These are phyloP conservation scores for Pinna nobilis DNA, from an alignment of 1,140 invertebrate species.

Conservation along the genomic window DNA sequence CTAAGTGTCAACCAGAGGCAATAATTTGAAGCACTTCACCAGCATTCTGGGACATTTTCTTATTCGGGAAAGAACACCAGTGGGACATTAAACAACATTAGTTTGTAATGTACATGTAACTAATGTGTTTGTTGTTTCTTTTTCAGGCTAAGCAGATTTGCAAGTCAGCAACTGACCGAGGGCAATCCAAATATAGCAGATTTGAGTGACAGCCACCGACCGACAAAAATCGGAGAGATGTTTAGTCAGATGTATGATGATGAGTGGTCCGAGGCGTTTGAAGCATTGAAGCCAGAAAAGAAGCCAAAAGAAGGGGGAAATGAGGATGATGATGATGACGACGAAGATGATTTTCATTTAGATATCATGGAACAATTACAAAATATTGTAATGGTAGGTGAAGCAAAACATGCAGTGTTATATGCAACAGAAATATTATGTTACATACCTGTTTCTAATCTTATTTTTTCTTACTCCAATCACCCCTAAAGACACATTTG, in stretches of 20 bases:
- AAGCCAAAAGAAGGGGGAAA: neutral
- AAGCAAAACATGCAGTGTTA: too few relatives aligned
- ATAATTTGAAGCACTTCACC: too few relatives aligned
- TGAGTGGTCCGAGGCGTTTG: conserved; percentile 41
- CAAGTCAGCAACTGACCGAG: conserved; percentile 29
- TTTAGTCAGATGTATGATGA: conserved; percentile 35
- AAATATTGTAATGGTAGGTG: conserved; percentile 8
- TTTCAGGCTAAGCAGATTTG: conserved; percentile 34
- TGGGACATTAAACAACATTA: too few relatives aligned
- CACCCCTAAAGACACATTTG: too few relatives aligned
- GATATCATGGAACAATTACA: conserved; percentile 2
- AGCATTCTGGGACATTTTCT: too few relatives aligned
- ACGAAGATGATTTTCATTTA: conserved; percentile 1
- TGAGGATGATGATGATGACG: conserved; percentile 14
- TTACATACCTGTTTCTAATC: too few relatives aligned
- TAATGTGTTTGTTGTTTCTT: too few relatives aligned
- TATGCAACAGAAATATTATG: too few relatives aligned
- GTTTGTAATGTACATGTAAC: too few relatives aligned
- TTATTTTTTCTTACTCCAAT: too few relatives aligned
- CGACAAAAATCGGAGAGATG: conserved; percentile 29
- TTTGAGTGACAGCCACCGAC: conserved; percentile 35
- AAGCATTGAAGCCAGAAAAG: conserved; percentile 5
- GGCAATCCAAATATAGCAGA: conserved; percentile 37
- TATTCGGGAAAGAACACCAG: too few relatives aligned
- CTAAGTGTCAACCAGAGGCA: too few relatives aligned